Evolutionary conservation across 1,140 invertebrate genomes (phyloP).

Genomic region (Psix sp.): DNA sequence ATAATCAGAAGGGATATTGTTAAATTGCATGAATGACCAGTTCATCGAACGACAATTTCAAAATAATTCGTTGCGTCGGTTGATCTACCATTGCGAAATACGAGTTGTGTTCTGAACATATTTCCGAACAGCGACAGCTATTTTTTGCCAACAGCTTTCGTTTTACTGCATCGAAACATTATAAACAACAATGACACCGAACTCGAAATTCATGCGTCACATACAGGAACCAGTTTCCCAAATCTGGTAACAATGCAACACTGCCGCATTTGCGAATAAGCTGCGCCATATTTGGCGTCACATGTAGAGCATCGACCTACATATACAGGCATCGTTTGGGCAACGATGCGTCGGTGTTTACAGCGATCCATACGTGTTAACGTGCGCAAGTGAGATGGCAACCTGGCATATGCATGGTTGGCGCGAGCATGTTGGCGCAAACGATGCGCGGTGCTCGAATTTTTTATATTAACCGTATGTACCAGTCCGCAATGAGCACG

Average conservation of each 20-base stretch:
- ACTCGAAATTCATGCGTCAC: conserved; percentile 6
- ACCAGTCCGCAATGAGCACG: conserved; percentile 51
- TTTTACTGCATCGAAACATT: too few species aligned
- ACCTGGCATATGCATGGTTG: too few species aligned
- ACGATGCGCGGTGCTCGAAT: conserved; percentile 31
- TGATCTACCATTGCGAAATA: too few species aligned
- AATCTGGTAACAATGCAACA: conserved; percentile 35
- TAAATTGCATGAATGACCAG: too few species aligned
- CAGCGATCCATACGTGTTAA: conserved; percentile 1
- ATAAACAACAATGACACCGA: background rate
- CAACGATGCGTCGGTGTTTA: background rate
- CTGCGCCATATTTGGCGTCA: conserved; percentile 27
- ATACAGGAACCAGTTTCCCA: conserved; percentile 3
- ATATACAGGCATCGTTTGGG: conserved; percentile 30
- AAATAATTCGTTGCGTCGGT: too few species aligned
- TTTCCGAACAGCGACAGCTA: too few species aligned
- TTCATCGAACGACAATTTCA: too few species aligned
- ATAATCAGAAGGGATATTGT: too few species aligned
- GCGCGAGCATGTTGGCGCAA: too few species aligned
- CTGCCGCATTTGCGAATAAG: conserved; percentile 31
- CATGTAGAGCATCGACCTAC: conserved; percentile 52
- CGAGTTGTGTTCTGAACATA: too few species aligned
- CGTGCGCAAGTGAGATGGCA: too few species aligned
- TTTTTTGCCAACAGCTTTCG: too few species aligned
- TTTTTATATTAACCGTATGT: conserved; percentile 48